These are phyloP conservation scores for Tetranychus cinnabarinus DNA, from an alignment of 1,140 invertebrate species.

Conservation along the genomic window DNA sequence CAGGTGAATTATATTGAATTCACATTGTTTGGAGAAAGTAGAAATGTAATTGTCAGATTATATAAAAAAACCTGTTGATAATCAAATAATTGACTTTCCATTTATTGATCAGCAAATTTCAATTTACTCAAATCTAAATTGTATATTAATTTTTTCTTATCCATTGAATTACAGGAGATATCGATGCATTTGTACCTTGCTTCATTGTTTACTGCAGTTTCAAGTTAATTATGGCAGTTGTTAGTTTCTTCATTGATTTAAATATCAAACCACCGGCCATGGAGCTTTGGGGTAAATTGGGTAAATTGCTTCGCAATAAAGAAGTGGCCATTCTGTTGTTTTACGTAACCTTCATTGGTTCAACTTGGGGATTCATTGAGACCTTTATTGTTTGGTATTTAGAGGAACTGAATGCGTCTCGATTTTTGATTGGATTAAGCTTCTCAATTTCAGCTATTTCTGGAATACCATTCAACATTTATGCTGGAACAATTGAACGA, in stretches of 20 bases:
- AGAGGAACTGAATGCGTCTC: conserved; percentile 45
- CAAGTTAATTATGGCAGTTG: conserved; percentile 35
- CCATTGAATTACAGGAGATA: background rate
- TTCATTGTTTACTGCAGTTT: conserved; percentile 49
- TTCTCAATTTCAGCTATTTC: conserved; percentile 48
- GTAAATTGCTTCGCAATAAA: conserved; percentile 39
- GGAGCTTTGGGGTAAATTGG: conserved; percentile 41
- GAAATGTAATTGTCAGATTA: too few species aligned
- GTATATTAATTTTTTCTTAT: background rate
- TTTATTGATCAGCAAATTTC: too few species aligned
- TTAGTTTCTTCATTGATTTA: conserved; percentile 46
- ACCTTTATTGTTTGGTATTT: conserved; percentile 63
- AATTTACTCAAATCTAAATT: background rate
- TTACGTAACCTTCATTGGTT: conserved; percentile 19
- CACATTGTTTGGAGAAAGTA: too few species aligned
- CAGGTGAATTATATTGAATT: too few species aligned
- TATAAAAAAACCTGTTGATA: too few species aligned
- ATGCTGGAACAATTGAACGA: conserved; percentile 44
- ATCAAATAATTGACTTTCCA: too few species aligned
- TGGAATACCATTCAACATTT: conserved; percentile 44
- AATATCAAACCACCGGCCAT: conserved; percentile 47
- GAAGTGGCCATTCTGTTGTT: conserved; percentile 33
- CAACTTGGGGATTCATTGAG: conserved; percentile 55
- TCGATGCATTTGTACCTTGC: conserved; percentile 33
- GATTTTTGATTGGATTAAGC: conserved; percentile 55